Evolutionary conservation across 2,888 invertebrate genomes (phyloP).

Genomic region (Dasysyrphus albostriatus): DNA sequence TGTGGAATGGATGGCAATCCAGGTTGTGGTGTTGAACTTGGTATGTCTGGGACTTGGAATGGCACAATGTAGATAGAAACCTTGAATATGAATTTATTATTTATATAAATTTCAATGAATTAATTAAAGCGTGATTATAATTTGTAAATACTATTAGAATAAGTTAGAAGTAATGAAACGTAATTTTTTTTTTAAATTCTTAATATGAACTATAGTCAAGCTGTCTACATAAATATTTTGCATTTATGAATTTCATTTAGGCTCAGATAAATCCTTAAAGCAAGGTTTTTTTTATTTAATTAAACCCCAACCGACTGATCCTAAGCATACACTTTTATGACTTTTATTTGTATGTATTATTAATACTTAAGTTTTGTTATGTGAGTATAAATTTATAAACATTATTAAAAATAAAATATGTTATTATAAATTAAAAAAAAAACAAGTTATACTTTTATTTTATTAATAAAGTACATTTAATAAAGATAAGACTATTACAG

Average conservation of each 20-base stretch:
- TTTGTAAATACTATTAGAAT: conserved; percentile 54
- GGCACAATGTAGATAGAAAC: conserved; percentile 77
- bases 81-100: conserved; percentile 17
- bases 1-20: conserved; percentile 79
- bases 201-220: not conserved
- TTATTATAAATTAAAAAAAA: not conserved
- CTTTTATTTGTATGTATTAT: not conserved
- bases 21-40: conserved; percentile 81
- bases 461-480: not conserved
- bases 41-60: conserved; percentile 80
- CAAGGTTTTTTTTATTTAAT: not conserved
- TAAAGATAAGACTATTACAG: too few relatives aligned
- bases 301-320: conserved; percentile 29
- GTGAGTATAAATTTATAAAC: not conserved
- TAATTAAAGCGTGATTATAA: conserved; percentile 32
- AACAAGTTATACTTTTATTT: not conserved
- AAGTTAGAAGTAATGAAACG: not conserved
- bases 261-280: not conserved
- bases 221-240: not conserved
- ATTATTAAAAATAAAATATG: conserved; percentile 7
- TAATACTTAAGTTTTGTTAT: not conserved
- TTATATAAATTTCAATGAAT: conserved; percentile 22
- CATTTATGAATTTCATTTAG: not conserved
- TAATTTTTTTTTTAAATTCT: not conserved
- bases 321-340: not conserved